Base-by-base conservation (phyloP, 2,113 vertebrate species). In the Arvicanthis niloticus region DNA sequence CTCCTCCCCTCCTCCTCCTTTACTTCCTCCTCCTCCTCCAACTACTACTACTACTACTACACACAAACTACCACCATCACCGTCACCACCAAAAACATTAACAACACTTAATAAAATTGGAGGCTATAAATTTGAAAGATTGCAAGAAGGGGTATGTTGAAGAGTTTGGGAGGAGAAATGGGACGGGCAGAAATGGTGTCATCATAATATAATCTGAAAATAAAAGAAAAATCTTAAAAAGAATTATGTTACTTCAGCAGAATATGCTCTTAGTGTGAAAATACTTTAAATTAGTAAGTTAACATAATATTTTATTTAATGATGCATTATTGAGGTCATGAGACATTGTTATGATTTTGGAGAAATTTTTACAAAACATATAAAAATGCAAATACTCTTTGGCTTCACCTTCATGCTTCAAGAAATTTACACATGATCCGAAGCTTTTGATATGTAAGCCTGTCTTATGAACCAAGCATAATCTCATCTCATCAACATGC, bases 361-460 rank as follows among this genome's bases (percentile, higher is more conserved):
- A 67, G 2, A 29, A 60, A 80, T 45, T 86, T 86, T 96, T 60
- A 40, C 31, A 75, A 91, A 91, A 85, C 62, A 70, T 56, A 16
- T 58, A 84, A 94, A 88, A 86, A 77, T 88, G 37, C 65, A 93
- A 89, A 78, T 90, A 22, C 8, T 5, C n/a, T 76, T 94, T 96
- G 51, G 42, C 29, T 89, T 70, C 40, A n/a, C 8, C 92, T 87
- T 82, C 56, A 48, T 81, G 37, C 37, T 87, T 95, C 40, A 65
- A 89, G 77, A 89, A 93, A 87, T 96, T 92, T 89, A 87, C 37
- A 21, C 24, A 7, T 78, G 65, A 92, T 96, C 56, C 42, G 26
- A 93, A 89, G 3, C 60, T 91, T 84, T 93, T 84, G 45, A 45
- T 88, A 31, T 26, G 45, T 53, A 70, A 88, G 1, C 2, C 60